Conservation (phyloP, 2,888 invertebrate genomes). For the Ichneumon xanthorius region DNA sequence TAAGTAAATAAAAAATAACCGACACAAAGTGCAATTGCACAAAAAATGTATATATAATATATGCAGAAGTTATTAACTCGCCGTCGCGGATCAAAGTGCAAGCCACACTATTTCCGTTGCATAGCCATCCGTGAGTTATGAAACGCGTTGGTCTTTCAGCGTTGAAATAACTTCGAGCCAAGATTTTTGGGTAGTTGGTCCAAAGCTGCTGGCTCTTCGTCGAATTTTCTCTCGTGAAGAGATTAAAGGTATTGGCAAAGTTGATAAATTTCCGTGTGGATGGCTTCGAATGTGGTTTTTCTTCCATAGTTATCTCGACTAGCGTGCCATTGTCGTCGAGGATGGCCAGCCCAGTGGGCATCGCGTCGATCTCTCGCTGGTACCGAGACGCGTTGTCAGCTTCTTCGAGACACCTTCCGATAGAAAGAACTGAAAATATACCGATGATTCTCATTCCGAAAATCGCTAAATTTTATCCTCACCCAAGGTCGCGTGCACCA, state of each 20-base stretch:
- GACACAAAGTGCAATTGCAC: neutral
- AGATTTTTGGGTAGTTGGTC: neutral
- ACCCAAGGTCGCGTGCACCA: neutral
- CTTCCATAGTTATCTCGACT: neutral
- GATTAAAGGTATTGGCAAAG: neutral
- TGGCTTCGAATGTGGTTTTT: neutral
- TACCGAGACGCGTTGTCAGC: neutral
- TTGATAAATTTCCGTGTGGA: neutral
- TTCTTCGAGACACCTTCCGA: too few species aligned
- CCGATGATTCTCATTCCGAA: neutral
- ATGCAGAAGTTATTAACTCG: slow-evolving; percentile 58
- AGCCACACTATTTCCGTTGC: slow-evolving; percentile 58
- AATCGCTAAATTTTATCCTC: neutral
- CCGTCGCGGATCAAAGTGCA: slow-evolving; percentile 76
- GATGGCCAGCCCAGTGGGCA: neutral
- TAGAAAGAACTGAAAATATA: neutral
- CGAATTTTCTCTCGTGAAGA: neutral
- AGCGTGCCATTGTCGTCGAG: neutral
- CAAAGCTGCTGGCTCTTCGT: neutral
- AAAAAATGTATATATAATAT: neutral
- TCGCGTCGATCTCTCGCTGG: slow-evolving; percentile 12
- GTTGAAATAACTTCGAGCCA: slow-evolving; percentile 72
- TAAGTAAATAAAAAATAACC: neutral
- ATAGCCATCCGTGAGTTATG: slow-evolving; percentile 78
- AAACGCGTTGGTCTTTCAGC: slow-evolving; percentile 73